Percentiles rank a stretch among this genome's conserved stretches.
Evolutionary conservation across 92 coral and sea anemone genomes (phyloP).

Genomic region (Epizoanthus ramosus): DNA sequence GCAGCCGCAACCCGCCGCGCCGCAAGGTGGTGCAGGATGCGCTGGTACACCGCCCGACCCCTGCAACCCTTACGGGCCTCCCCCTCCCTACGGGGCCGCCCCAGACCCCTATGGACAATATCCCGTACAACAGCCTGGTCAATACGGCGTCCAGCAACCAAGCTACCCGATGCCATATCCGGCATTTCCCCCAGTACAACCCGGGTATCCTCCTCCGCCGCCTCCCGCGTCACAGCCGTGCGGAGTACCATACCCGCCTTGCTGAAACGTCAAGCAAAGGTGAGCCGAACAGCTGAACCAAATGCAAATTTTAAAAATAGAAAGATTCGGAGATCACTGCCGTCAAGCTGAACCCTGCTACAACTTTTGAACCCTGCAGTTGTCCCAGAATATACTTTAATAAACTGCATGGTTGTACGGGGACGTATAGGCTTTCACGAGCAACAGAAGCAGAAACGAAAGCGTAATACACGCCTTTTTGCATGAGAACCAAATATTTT

Average conservation of each 20-base stretch:
- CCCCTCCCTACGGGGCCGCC: slow-evolving; percentile 28
- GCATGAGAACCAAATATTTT: no score
- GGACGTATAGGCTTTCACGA: no score
- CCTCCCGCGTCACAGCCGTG: slow-evolving; percentile 5
- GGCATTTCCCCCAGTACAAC: slow-evolving; percentile 20
- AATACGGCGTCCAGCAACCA: slow-evolving; percentile 28
- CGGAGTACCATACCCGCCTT: slow-evolving; percentile 19
- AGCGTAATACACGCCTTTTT: no score
- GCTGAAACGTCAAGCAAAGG: slow-evolving; percentile 3
- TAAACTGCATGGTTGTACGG: no score
- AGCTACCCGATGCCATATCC: slow-evolving; percentile 17
- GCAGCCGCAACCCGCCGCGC: slow-evolving; percentile 21
- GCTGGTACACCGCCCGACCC: slow-evolving; percentile 26
- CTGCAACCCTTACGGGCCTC: slow-evolving; percentile 35
- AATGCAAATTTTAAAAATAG: no score
- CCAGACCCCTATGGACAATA: slow-evolving; percentile 28
- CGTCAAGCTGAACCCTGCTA: no score
- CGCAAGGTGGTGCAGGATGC: slow-evolving; percentile 22
- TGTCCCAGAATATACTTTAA: no score
- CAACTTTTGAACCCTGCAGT: no score
- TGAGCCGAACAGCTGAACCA: neutral
- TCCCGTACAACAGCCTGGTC: slow-evolving; percentile 14
- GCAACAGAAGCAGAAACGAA: no score
- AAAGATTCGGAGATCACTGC: no score
- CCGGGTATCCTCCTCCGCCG: neutral